Evolutionary conservation across 2,113 vertebrate species (phyloP).

Genomic region (Chloroceryle aenea): DNA sequence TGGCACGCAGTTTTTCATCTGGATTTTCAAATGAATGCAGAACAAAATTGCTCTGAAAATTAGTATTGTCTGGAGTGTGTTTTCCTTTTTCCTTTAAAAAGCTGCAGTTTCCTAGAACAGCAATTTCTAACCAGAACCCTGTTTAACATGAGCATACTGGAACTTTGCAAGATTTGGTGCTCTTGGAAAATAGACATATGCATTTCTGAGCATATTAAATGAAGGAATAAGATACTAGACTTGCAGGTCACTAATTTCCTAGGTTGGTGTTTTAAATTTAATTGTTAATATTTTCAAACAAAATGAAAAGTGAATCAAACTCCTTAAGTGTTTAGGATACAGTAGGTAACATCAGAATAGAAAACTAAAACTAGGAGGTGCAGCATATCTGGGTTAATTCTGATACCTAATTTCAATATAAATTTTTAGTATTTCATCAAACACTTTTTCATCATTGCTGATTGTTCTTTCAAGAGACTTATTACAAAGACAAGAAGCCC

Average conservation of each 20-base stretch:
- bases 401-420: background rate
- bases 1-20: background rate
- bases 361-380: background rate
- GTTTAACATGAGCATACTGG: background rate
- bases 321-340: background rate
- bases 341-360: background rate
- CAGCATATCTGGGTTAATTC: background rate
- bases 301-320: background rate
- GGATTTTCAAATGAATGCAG: background rate
- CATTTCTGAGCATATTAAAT: background rate
- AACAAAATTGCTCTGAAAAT: background rate
- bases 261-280: background rate
- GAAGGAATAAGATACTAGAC: background rate
- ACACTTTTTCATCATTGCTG: background rate
- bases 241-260: background rate
- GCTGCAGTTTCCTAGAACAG: background rate
- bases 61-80: background rate
- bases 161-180: background rate
- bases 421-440: background rate
- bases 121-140: background rate
- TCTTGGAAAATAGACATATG: background rate
- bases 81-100: background rate
- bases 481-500: background rate
- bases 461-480: background rate
- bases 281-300: background rate